Percentiles rank a stretch among this genome's conserved stretches.
These are phyloP conservation scores for Chrysogorgia sp. DNA, from an alignment of 92 coral and sea anemone genomes.

Conservation along the genomic window DNA sequence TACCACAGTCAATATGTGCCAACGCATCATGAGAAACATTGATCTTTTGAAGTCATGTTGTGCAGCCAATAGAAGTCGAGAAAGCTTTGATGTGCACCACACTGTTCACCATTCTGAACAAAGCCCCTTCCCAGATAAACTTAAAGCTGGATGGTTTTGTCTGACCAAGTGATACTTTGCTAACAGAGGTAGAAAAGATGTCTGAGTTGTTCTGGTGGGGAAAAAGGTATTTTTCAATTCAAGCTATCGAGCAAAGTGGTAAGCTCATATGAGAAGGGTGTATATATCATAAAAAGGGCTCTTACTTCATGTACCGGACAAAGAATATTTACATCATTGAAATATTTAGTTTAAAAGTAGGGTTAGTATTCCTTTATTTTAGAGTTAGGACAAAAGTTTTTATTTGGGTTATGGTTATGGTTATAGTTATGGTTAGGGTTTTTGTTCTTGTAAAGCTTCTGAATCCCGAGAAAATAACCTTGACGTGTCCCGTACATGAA, in stretches of 20 bases:
- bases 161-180: slow-evolving; percentile 2
- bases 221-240: slow-evolving; percentile 2
- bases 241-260: slow-evolving; percentile 18
- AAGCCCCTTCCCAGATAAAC: slow-evolving; percentile 36
- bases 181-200: slow-evolving; percentile 29
- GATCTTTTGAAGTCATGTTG: slow-evolving; percentile 33
- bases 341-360: too few relatives aligned
- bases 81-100: slow-evolving; percentile 42
- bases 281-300: background rate
- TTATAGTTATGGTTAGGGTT: too few relatives aligned
- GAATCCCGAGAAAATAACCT: too few relatives aligned
- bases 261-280: slow-evolving; percentile 35
- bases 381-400: too few relatives aligned
- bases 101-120: slow-evolving; percentile 26
- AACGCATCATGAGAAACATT: slow-evolving; percentile 32
- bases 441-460: too few relatives aligned
- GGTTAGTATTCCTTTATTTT: too few relatives aligned
- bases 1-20: slow-evolving; percentile 43
- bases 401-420: too few relatives aligned
- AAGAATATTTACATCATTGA: too few relatives aligned
- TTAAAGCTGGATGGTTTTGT: slow-evolving; percentile 36
- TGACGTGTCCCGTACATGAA: too few relatives aligned
- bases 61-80: slow-evolving; percentile 29
- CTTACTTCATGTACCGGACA: too few relatives aligned
- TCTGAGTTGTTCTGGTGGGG: slow-evolving; percentile 7